Conservation (phyloP, 2,797 vertebrate genomes). For the Enoplosus armatus region DNA sequence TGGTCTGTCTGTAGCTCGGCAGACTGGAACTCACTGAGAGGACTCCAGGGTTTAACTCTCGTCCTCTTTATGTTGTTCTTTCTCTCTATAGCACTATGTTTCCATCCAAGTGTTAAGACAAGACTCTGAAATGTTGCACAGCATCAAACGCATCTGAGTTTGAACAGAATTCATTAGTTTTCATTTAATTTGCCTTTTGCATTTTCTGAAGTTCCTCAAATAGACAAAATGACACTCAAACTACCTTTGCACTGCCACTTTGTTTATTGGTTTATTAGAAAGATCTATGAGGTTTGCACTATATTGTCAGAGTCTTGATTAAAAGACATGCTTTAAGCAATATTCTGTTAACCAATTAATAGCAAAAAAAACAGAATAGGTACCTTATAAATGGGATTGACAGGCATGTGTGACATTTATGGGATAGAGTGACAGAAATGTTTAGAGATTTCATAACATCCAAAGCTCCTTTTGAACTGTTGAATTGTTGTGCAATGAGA, state of each 20-base stretch:
- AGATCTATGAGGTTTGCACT: too few relatives aligned
- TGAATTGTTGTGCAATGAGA: slow-evolving; percentile 13
- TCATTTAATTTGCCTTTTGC: neutral
- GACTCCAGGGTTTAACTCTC: slow-evolving; percentile 52
- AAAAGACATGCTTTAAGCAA: neutral
- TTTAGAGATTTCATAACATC: slow-evolving; percentile 21
- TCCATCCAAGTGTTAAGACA: slow-evolving; percentile 22
- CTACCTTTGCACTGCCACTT: neutral
- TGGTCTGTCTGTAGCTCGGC: slow-evolving; percentile 65
- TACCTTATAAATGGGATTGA: neutral
- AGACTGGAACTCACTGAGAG: slow-evolving; percentile 62
- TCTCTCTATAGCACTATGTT: slow-evolving; percentile 11
- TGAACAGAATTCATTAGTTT: slow-evolving; percentile 20
- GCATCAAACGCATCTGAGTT: slow-evolving; percentile 27
- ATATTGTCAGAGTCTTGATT: neutral
- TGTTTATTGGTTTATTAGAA: too few relatives aligned
- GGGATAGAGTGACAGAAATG: neutral
- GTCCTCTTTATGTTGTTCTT: slow-evolving; percentile 10
- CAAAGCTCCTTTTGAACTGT: slow-evolving; percentile 5
- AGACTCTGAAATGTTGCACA: slow-evolving; percentile 15
- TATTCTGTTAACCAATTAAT: neutral
- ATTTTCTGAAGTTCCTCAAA: slow-evolving; percentile 5
- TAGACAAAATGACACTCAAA: neutral
- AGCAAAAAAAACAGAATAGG: neutral
- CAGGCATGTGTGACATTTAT: neutral